phyloP scores from a whole-genome alignment of 2,113 vertebrate genomes.

The Antigone vipio region DNA sequence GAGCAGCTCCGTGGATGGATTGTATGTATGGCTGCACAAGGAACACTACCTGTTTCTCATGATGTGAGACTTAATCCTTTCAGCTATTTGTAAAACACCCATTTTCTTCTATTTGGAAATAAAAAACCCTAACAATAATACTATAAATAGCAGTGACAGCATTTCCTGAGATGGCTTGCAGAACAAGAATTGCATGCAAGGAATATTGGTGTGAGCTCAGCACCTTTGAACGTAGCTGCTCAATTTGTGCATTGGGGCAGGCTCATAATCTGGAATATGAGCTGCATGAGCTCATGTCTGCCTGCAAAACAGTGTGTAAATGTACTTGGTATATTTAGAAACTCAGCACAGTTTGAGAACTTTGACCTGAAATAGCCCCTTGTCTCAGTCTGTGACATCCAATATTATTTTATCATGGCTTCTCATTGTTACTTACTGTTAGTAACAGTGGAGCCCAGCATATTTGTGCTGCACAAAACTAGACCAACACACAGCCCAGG shows the following conservation, averaged over 20 bases:
- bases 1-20: background rate
- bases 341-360: background rate
- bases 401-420: background rate
- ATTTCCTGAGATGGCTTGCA: background rate
- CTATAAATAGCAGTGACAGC: background rate
- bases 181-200: background rate
- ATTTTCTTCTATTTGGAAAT: background rate
- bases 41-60: background rate
- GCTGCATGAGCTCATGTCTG: background rate
- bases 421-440: background rate
- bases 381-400: background rate
- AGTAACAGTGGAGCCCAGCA: background rate
- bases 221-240: background rate
- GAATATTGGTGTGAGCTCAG: background rate
- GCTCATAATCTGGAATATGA: background rate
- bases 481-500: fast-evolving
- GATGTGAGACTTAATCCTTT: background rate
- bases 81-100: background rate
- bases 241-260: background rate
- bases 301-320: background rate
- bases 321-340: background rate
- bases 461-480: background rate
- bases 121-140: fast-evolving
- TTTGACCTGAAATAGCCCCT: background rate
- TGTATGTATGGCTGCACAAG: background rate